Evolutionary conservation across 2,113 vertebrate species (phyloP).

Genomic region (Muntiacus reevesi): DNA sequence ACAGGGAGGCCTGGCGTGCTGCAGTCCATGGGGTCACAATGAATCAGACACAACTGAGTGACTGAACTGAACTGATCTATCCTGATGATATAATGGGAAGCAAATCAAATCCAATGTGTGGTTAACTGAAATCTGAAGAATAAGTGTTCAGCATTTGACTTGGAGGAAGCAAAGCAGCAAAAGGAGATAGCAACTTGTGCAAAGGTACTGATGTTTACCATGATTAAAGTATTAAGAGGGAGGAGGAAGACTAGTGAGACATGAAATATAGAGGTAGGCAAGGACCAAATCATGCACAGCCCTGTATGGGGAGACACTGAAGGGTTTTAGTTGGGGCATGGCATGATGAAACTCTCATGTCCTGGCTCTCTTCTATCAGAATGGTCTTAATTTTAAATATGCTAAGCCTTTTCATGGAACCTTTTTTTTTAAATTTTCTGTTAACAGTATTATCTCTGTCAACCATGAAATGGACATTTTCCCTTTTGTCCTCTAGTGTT

Average conservation of each 20-base stretch:
- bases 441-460: neutral
- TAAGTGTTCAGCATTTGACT: neutral
- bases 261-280: neutral
- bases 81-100: neutral
- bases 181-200: neutral
- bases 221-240: neutral
- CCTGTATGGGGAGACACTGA: neutral
- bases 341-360: neutral
- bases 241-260: neutral
- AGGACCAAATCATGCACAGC: neutral
- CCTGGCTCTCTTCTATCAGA: neutral
- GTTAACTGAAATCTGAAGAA: neutral
- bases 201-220: neutral
- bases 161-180: neutral
- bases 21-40: neutral
- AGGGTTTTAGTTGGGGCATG: neutral
- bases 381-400: conserved; percentile 13
- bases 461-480: neutral
- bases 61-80: neutral
- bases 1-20: neutral
- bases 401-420: neutral
- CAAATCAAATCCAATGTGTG: neutral
- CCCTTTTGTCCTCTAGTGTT: neutral
- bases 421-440: neutral
- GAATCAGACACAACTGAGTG: neutral